A percentile compares a stretch with the other conserved stretches of the same genome.
Evolutionary conservation across 2,113 vertebrate species (phyloP).

Genomic region (Podocnemis expansa): DNA sequence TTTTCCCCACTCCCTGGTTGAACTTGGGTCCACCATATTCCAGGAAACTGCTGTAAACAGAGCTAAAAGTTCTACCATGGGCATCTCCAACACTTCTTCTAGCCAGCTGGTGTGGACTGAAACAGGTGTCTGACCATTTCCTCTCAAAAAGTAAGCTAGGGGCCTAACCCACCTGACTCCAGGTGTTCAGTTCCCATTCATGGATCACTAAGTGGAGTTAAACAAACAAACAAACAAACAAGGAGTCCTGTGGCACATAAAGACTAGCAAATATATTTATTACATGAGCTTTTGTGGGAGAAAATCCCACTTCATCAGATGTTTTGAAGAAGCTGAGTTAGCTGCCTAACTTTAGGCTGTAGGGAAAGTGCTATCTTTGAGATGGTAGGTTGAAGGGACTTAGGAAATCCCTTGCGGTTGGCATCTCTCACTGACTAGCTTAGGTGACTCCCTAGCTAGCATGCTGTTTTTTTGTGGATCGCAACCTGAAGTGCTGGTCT

Average conservation of each 20-base stretch:
- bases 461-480: not conserved
- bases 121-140: not conserved
- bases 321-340: too few species aligned
- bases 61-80: not conserved
- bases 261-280: too few species aligned
- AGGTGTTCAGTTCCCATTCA: not conserved
- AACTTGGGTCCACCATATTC: not conserved
- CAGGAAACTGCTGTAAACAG: not conserved
- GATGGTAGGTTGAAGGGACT: not conserved
- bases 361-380: not conserved
- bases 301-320: too few species aligned
- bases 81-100: not conserved
- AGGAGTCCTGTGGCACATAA: too few species aligned
- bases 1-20: not conserved
- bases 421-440: not conserved
- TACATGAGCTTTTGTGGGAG: too few species aligned
- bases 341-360: not conserved
- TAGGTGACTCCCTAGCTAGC: not conserved
- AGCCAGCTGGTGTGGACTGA: not conserved
- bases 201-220: not conserved
- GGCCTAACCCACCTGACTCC: not conserved
- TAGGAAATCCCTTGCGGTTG: not conserved
- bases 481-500: not conserved
- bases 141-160: not conserved
- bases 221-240: too few species aligned